A percentile compares a stretch with the other conserved stretches of the same genome.
These are phyloP conservation scores for Agapostemon virescens DNA, from an alignment of 2,888 invertebrate species.

Conservation along the genomic window DNA sequence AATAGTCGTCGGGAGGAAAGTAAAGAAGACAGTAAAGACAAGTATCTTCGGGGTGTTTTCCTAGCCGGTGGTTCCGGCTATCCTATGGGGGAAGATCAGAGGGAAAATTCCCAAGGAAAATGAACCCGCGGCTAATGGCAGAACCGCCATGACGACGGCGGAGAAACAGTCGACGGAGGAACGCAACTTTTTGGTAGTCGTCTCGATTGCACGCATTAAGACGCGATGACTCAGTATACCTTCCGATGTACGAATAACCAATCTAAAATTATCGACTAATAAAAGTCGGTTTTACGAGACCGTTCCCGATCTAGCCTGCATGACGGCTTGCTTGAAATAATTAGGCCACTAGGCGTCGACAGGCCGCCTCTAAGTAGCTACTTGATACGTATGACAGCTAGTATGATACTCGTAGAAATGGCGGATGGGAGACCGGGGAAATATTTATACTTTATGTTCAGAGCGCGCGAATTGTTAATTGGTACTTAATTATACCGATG, in stretches of 20 bases:
- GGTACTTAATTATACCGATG: too few species aligned
- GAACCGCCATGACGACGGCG: neutral
- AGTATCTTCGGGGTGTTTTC: slow-evolving; percentile 22
- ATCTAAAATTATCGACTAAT: slow-evolving; percentile 41
- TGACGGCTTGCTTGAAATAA: slow-evolving; percentile 2
- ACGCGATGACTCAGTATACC: slow-evolving; percentile 35
- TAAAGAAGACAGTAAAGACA: neutral
- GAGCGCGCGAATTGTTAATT: too few species aligned
- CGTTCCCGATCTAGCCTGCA: neutral
- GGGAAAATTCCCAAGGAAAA: slow-evolving; percentile 18
- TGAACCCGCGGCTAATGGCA: slow-evolving; percentile 4
- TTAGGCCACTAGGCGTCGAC: neutral
- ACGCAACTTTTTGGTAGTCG: slow-evolving; percentile 11
- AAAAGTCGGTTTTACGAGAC: slow-evolving; percentile 20
- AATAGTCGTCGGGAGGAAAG: neutral
- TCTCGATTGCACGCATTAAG: slow-evolving; percentile 20
- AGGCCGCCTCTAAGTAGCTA: neutral
- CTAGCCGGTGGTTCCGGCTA: neutral
- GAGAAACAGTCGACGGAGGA: neutral
- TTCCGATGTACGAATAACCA: slow-evolving; percentile 41
- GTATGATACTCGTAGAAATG: too few species aligned
- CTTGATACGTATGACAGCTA: too few species aligned
- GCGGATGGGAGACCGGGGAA: too few species aligned
- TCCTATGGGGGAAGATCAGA: neutral
- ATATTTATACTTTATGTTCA: too few species aligned